Base-by-base conservation (phyloP, 2,888 invertebrate genomes). In the Phortica magna region DNA sequence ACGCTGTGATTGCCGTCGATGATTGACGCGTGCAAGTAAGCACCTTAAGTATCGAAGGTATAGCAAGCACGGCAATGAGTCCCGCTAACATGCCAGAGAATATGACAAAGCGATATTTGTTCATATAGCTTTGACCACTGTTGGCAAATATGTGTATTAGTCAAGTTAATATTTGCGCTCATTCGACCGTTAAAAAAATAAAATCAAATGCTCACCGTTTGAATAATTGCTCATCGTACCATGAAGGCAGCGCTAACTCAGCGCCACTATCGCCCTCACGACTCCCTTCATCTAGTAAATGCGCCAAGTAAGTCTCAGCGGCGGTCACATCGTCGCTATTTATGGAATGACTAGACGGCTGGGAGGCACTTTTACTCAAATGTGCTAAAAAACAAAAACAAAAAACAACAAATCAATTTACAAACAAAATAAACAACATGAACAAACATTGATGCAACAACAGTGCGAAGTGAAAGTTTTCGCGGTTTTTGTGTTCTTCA, bases 121-220 rank as follows among this genome's bases (percentile, higher is more conserved):
- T 92, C 90, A 95, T 96, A 89, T 95, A 96, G 19, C 93, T 90
- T 83, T 96, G 96, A 0, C 96, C 98, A 82, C 96, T 96, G 91
- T 65, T 92, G 92, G 14, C n/a, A 55, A 4, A 2, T 9, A 59
- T 9, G 17, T 5, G 17, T 57, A n/a, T 14, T 14, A 41, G 14
- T 67, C 2, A 14, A 41, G n/a, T 17, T 67, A 67, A 67, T 9
- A 17, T 67, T 41, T 41, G 39, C 19, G 39, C 43, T 68, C 68
- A 68, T 9, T 68, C 43, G 22, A 68, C 68, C 48, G 68, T 68
- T 48, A 68, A 9, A 41, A 43, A 3, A 19, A 19, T 61, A 12
- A 19, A 9, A 19, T 19, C 19, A 7, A 61, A 12, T 61, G 79
- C 93, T 91, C 87, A 95, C 95, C 93, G 93, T 88, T 93, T 94